Conservation (phyloP, 2,113 vertebrate species). For the Corythornis cristatus region DNA sequence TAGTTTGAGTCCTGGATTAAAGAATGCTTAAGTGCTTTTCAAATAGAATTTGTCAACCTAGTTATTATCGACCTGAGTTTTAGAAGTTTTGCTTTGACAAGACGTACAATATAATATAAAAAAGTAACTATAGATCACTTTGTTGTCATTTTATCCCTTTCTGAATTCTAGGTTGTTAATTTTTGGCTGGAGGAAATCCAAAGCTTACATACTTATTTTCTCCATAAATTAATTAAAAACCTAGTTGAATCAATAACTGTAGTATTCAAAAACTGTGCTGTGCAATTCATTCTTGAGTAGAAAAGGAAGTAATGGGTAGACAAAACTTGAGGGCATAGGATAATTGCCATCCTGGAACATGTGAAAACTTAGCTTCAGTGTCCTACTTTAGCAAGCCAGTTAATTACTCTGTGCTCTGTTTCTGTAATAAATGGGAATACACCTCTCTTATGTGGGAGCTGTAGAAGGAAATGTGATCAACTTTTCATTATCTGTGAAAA, state of each 20-base stretch:
- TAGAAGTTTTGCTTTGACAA: neutral
- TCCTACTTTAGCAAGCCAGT: constrained; percentile 43
- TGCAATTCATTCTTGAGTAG: neutral
- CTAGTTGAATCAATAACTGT: neutral
- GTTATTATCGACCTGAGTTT: neutral
- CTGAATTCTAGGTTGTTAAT: neutral
- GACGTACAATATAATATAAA: neutral
- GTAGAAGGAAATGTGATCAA: neutral
- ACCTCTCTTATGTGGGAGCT: neutral
- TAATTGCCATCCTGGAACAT: constrained; percentile 18
- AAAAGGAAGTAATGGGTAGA: neutral
- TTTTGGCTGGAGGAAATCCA: constrained; percentile 23
- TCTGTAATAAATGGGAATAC: neutral
- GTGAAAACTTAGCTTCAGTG: constrained; percentile 14
- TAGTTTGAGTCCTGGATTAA: neutral
- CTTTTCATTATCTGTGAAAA: constrained; percentile 26
- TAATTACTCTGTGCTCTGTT: constrained; percentile 34
- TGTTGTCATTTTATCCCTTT: neutral
- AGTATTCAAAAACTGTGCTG: neutral
- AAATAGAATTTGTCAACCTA: neutral
- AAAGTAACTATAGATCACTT: neutral
- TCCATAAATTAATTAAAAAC: constrained; percentile 11
- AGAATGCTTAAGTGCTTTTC: neutral
- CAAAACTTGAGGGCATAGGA: constrained; percentile 31
- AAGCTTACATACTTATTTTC: neutral